Conservation (phyloP, 2,113 vertebrate species). For the Coryphaenoides rupestris region DNA sequence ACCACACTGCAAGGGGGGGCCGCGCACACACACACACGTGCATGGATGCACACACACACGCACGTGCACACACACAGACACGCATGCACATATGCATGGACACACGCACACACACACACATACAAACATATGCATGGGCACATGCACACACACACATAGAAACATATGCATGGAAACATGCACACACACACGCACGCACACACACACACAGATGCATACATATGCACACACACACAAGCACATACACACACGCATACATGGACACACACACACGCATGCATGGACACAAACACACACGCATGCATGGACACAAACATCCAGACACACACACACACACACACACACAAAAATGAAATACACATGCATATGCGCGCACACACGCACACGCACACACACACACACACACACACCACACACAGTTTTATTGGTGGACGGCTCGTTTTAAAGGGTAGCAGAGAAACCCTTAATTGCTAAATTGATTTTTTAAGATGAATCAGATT, state of each 20-base stretch:
- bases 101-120: neutral
- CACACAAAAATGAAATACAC: too few species aligned
- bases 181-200: neutral
- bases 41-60: neutral
- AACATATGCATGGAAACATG: conserved; percentile 4
- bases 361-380: conserved; percentile 25
- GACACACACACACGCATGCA: neutral
- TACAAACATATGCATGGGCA: conserved; percentile 1
- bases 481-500: conserved; percentile 55
- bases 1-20: conserved; percentile 58
- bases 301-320: too few species aligned
- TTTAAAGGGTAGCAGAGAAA: conserved; percentile 11
- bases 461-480: conserved; percentile 32
- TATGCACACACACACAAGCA: too few species aligned
- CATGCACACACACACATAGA: conserved; percentile 21
- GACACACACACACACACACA: conserved; percentile 30
- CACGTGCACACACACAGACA: conserved; percentile 14
- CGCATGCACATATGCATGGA: conserved; percentile 28
- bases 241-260: too few species aligned
- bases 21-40: conserved; percentile 9
- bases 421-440: neutral
- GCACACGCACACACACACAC: conserved; percentile 18
- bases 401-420: conserved; percentile 5
- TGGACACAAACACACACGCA: conserved; percentile 20
- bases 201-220: too few species aligned